Conservation (phyloP, 2,797 vertebrate species). For the Simalia tracyae region DNA sequence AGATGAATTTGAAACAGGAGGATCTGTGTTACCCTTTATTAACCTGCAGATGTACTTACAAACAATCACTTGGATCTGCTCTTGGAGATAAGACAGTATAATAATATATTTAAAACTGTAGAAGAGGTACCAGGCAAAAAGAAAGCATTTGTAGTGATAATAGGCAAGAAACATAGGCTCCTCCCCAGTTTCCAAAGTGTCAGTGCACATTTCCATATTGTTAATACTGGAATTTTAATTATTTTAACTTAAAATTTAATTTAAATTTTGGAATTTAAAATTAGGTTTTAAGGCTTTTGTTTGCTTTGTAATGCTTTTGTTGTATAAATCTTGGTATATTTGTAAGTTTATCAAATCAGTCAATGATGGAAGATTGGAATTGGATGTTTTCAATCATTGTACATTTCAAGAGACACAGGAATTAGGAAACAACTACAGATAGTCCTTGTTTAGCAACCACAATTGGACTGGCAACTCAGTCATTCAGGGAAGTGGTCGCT, state of each 20-base stretch:
- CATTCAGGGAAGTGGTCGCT: too few species aligned
- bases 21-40: background rate
- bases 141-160: background rate
- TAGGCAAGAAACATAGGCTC: background rate
- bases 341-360: background rate
- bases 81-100: background rate
- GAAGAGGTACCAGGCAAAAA: background rate
- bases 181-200: background rate
- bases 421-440: background rate
- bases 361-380: background rate
- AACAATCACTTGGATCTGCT: background rate
- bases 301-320: too few species aligned
- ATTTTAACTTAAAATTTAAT: too few species aligned
- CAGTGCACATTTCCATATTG: background rate
- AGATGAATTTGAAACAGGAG: background rate
- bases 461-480: too few species aligned
- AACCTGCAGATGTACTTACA: background rate
- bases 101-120: background rate
- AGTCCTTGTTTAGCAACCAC: too few species aligned
- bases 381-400: background rate
- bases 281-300: too few species aligned
- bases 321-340: background rate
- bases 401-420: background rate
- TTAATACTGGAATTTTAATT: background rate
- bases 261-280: too few species aligned